Evolutionary conservation across 1,140 invertebrate genomes (phyloP).

Genomic region (Zophobas morio): DNA sequence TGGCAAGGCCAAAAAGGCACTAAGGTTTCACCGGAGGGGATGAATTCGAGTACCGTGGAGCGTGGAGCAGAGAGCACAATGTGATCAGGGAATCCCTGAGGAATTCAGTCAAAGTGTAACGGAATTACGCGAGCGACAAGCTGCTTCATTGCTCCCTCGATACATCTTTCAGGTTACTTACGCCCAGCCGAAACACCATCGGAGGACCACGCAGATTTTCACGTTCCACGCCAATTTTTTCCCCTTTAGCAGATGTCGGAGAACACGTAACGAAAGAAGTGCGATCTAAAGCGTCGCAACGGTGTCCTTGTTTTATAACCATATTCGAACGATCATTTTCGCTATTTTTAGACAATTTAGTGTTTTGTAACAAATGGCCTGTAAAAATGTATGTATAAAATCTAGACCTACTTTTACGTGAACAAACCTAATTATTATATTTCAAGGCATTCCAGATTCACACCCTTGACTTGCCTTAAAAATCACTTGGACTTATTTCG

Average conservation of each 20-base stretch:
- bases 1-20: slow-evolving; percentile 35
- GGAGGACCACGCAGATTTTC: slow-evolving; percentile 19
- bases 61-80: slow-evolving; percentile 46
- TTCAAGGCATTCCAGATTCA: too few relatives aligned
- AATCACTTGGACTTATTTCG: too few relatives aligned
- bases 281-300: background rate
- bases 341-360: too few relatives aligned
- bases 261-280: background rate
- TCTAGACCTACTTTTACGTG: too few relatives aligned
- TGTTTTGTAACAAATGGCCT: too few relatives aligned
- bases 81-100: slow-evolving; percentile 43
- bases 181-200: slow-evolving; percentile 20
- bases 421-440: too few relatives aligned
- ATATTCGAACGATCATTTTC: too few relatives aligned
- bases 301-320: too few relatives aligned
- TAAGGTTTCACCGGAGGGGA: slow-evolving; percentile 14
- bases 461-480: too few relatives aligned
- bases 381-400: too few relatives aligned
- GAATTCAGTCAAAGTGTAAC: slow-evolving; percentile 42
- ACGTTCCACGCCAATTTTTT: slow-evolving; percentile 6
- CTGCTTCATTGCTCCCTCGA: slow-evolving; percentile 48
- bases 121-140: slow-evolving; percentile 50
- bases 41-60: slow-evolving; percentile 33
- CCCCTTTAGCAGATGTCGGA: too few relatives aligned
- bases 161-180: slow-evolving; percentile 44